These are phyloP conservation scores for Lagodon rhomboides DNA, from an alignment of 2,797 vertebrate species.

Conservation along the genomic window DNA sequence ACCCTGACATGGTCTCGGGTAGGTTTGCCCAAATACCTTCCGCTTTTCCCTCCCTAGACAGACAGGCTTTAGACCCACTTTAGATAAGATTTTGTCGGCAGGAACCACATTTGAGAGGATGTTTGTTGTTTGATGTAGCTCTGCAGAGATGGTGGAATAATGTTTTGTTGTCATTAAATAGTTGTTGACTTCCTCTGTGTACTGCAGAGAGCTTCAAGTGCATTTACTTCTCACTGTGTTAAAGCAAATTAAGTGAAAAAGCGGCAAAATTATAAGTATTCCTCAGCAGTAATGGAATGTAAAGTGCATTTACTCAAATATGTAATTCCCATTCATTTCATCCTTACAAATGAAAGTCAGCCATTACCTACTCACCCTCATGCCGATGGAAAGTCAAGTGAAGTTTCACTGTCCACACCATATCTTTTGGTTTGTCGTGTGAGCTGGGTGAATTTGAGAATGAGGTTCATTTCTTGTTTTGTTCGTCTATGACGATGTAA, in stretches of 20 bases:
- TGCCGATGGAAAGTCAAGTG: no score
- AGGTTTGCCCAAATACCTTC: conserved; percentile 61
- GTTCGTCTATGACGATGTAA: no score
- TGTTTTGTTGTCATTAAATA: conserved; percentile 37
- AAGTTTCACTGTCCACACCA: no score
- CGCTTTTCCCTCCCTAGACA: conserved; percentile 42
- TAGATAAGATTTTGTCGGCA: conserved; percentile 79
- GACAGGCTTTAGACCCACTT: conserved; percentile 34
- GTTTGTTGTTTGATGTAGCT: conserved; percentile 67
- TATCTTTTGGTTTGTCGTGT: no score
- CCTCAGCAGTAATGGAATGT: neutral
- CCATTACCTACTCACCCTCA: no score
- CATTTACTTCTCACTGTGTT: neutral
- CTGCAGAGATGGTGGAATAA: conserved; percentile 35
- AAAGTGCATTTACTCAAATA: no score
- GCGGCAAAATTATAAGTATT: neutral
- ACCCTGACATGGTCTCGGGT: conserved; percentile 30
- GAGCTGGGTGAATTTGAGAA: no score
- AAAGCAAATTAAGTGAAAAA: neutral
- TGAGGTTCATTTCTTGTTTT: no score
- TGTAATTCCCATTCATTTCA: no score
- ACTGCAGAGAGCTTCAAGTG: neutral
- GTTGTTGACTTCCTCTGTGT: neutral
- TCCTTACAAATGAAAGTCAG: no score
- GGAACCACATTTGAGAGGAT: conserved; percentile 74